phyloP scores from a whole-genome alignment of 2,797 vertebrate genomes.

The Scarus forsteni region DNA sequence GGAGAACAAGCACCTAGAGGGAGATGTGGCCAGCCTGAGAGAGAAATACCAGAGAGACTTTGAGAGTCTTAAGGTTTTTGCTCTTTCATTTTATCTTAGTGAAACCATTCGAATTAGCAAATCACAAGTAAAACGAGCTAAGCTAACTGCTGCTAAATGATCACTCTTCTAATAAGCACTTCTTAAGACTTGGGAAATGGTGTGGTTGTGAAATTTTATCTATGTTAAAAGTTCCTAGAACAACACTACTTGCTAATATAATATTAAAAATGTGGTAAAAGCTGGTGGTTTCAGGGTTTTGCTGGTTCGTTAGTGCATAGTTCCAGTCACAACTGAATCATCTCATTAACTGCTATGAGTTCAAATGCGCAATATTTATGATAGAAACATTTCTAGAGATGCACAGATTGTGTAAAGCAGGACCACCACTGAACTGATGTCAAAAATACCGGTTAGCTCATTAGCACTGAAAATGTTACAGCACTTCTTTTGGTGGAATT shows the following conservation, averaged over 20 bases:
- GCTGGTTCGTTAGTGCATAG: too few species aligned
- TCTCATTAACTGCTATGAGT: background rate
- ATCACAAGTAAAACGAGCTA: slow-evolving; percentile 30
- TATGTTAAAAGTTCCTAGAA: background rate
- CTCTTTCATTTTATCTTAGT: slow-evolving; percentile 67
- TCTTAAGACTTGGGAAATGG: slow-evolving; percentile 63
- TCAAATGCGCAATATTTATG: background rate
- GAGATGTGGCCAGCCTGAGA: slow-evolving; percentile 87
- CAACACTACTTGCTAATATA: background rate
- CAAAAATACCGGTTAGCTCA: too few species aligned
- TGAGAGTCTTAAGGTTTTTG: slow-evolving; percentile 96
- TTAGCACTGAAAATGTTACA: too few species aligned
- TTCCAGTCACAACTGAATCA: background rate
- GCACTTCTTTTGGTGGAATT: too few species aligned
- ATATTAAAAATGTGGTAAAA: background rate
- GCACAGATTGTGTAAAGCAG: too few species aligned
- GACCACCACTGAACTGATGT: too few species aligned
- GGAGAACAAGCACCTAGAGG: slow-evolving; percentile 91
- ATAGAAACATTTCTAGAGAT: background rate
- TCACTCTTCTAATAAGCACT: slow-evolving; percentile 32
- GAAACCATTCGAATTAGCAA: slow-evolving; percentile 31
- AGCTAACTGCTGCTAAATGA: slow-evolving; percentile 17
- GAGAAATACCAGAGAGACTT: slow-evolving; percentile 98
- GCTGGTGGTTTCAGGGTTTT: background rate
- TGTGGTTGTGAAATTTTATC: slow-evolving; percentile 20